A percentile compares a stretch with the other conserved stretches of the same genome.
Conservation (phyloP, 2,113 vertebrate genomes). For the Calypte anna region DNA sequence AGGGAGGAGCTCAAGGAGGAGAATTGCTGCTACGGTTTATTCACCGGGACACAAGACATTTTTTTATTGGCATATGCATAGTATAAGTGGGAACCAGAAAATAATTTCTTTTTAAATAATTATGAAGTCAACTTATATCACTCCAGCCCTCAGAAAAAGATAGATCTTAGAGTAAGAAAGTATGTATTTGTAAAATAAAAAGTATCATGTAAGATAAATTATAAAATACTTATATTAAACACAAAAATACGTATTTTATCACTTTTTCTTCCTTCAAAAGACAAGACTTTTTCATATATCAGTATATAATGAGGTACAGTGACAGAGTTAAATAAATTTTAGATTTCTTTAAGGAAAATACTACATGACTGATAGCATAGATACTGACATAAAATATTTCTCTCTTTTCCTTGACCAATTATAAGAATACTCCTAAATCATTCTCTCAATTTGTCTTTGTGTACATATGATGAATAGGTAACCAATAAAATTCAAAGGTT, state of each 20-base stretch:
- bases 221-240: neutral
- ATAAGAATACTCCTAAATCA: neutral
- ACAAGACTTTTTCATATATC: neutral
- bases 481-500: neutral
- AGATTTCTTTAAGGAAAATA: neutral
- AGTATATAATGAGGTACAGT: neutral
- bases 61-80: neutral
- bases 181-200: neutral
- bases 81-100: neutral
- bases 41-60: neutral
- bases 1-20: neutral
- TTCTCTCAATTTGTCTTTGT: neutral
- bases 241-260: neutral
- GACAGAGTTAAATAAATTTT: neutral
- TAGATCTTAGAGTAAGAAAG: neutral
- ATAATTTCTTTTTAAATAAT: neutral
- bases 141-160: neutral
- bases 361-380: neutral
- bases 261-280: neutral
- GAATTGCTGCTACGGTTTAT: neutral
- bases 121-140: neutral
- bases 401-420: neutral
- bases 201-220: neutral
- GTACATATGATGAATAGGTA: neutral
- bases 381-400: neutral